A percentile compares a stretch with the other conserved stretches of the same genome.
Evolutionary conservation across 2,113 vertebrate genomes (phyloP).

Genomic region (Athene noctua): DNA sequence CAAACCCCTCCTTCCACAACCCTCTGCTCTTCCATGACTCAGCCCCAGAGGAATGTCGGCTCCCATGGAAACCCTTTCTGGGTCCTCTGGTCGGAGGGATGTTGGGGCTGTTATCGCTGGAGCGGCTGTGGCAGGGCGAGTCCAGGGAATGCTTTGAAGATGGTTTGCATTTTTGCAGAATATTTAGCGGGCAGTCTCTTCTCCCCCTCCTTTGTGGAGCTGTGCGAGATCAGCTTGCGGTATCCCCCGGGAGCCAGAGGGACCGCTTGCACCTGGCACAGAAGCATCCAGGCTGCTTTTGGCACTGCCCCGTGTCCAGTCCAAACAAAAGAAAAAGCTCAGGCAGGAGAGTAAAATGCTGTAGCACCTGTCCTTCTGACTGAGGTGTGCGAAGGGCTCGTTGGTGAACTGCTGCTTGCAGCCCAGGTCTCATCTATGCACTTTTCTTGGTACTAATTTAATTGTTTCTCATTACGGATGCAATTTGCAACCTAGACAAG

Average conservation of each 20-base stretch:
- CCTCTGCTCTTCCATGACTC: constrained; percentile 78
- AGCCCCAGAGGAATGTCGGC: constrained; percentile 85
- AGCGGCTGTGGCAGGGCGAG: constrained; percentile 11
- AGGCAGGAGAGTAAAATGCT: neutral
- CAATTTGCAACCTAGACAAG: neutral
- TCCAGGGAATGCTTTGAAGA: constrained; percentile 27
- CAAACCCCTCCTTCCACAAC: constrained; percentile 66
- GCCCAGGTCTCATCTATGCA: neutral
- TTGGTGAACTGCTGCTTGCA: neutral
- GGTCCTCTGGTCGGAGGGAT: constrained; percentile 57
- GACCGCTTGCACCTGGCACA: neutral
- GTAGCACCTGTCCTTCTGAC: neutral
- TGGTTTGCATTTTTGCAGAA: neutral
- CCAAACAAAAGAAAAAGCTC: neutral
- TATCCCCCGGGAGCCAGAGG: neutral
- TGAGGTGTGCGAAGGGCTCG: neutral
- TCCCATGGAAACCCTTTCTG: constrained; percentile 81
- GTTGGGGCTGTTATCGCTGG: constrained; percentile 36
- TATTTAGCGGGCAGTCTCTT: neutral
- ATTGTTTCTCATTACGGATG: neutral
- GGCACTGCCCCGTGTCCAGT: neutral
- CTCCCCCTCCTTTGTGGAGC: neutral
- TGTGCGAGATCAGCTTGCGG: neutral
- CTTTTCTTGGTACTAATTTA: neutral
- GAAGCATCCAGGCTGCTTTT: neutral